These are phyloP conservation scores for Synodontis membranacea DNA, from an alignment of 2,113 vertebrate species.

Conservation along the genomic window DNA sequence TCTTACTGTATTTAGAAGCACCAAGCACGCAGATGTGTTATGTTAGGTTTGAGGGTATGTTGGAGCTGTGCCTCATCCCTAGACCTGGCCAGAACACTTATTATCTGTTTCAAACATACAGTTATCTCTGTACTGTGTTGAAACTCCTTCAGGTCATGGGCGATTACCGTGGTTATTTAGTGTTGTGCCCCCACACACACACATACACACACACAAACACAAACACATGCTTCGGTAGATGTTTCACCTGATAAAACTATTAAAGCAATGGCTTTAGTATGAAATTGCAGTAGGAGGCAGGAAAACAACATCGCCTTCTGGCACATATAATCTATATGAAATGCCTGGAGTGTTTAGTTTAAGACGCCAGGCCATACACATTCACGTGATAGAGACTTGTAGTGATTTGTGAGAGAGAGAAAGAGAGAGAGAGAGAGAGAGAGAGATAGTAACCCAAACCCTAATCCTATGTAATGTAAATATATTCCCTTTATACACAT, in stretches of 20 bases:
- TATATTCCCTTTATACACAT: no score
- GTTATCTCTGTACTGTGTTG: neutral
- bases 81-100: constrained; percentile 19
- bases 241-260: constrained; percentile 24
- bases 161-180: constrained; percentile 23
- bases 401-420: neutral
- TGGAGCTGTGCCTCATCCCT: neutral
- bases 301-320: neutral
- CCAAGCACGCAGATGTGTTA: neutral
- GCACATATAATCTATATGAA: neutral
- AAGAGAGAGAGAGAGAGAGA: no score
- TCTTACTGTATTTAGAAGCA: neutral
- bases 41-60: neutral
- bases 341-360: constrained; percentile 17
- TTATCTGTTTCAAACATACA: neutral
- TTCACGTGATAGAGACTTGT: neutral
- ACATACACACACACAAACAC: constrained; percentile 3
- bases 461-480: no score
- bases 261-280: constrained; percentile 27
- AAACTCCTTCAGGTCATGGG: constrained; percentile 7
- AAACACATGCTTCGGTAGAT: neutral
- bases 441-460: no score
- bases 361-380: neutral
- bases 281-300: constrained; percentile 24
- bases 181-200: neutral